A percentile compares a stretch with the other conserved stretches of the same genome.
phyloP scores from a whole-genome alignment of 2,113 vertebrate species.

The Arvicanthis niloticus region DNA sequence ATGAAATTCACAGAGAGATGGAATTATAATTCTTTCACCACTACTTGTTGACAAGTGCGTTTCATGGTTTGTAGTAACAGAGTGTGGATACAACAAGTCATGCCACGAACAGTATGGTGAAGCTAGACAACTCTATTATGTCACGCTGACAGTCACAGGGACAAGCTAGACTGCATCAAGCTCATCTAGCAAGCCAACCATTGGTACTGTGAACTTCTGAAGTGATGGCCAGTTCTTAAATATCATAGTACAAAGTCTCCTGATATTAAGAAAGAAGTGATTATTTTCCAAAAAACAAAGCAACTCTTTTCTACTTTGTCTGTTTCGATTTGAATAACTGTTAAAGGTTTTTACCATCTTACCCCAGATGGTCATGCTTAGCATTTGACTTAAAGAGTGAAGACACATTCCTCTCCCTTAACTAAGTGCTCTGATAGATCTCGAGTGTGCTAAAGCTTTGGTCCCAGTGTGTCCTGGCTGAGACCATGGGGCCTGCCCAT shows the following conservation, averaged over 20 bases:
- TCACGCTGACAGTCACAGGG: constrained; percentile 69
- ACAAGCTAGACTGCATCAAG: constrained; percentile 62
- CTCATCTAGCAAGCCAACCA: constrained; percentile 47
- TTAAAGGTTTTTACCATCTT: background rate
- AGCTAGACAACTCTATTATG: constrained; percentile 73
- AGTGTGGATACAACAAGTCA: constrained; percentile 68
- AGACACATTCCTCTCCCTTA: background rate
- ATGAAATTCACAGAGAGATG: constrained; percentile 77
- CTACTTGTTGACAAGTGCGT: constrained; percentile 77
- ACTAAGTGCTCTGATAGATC: background rate
- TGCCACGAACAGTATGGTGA: constrained; percentile 61
- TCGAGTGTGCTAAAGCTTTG: background rate
- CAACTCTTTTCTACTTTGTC: background rate
- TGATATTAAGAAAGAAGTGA: constrained; percentile 28
- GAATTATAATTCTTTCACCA: constrained; percentile 81
- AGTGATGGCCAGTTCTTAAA: constrained; percentile 35
- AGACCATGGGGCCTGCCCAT: background rate
- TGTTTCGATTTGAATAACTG: background rate
- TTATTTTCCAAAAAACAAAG: constrained; percentile 58
- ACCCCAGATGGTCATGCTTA: background rate
- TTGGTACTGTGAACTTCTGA: constrained; percentile 66
- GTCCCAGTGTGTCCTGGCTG: background rate
- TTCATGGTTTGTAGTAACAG: constrained; percentile 78
- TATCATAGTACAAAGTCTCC: background rate
- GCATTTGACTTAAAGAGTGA: background rate